A percentile compares a stretch with the other conserved stretches of the same genome.
phyloP scores from a whole-genome alignment of 1,140 invertebrate species.

The Drosophila parabipectinata region DNA sequence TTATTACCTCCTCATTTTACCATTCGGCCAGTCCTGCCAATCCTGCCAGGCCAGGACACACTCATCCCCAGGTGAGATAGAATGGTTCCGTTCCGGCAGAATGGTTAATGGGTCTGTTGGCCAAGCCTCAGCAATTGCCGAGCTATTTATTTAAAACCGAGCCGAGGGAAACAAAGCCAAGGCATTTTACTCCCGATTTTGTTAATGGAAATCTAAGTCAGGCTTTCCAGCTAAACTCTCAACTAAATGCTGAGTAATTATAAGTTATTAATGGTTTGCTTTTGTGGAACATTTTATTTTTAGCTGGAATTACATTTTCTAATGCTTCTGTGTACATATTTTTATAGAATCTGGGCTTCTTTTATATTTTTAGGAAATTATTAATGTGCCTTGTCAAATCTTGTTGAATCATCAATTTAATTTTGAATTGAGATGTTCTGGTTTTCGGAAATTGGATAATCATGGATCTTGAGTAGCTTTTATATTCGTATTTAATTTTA shows the following conservation, averaged over 20 bases:
- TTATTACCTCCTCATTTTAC: conserved; percentile 51
- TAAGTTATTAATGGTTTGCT: conserved; percentile 32
- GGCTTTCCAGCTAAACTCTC: conserved; percentile 3
- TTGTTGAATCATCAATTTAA: no score
- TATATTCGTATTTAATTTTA: no score
- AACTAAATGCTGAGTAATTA: conserved; percentile 27
- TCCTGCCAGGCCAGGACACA: not conserved
- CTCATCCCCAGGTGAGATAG: conserved; percentile 16
- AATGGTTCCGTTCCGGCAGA: not conserved
- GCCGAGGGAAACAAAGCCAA: conserved; percentile 13
- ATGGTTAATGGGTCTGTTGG: conserved; percentile 26
- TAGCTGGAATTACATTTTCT: not conserved
- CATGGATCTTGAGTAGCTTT: no score
- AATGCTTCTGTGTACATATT: not conserved
- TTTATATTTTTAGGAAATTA: no score
- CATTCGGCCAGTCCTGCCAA: not conserved
- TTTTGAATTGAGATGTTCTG: no score
- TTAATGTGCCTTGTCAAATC: no score
- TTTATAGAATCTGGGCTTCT: no score
- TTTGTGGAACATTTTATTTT: conserved; percentile 11
- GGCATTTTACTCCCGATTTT: conserved; percentile 32
- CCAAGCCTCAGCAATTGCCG: conserved; percentile 47
- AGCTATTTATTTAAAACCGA: conserved; percentile 51
- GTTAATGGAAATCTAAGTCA: conserved; percentile 32
- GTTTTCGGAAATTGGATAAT: no score